phyloP scores from a whole-genome alignment of 2,113 vertebrate genomes.

The Engraulis encrasicolus region DNA sequence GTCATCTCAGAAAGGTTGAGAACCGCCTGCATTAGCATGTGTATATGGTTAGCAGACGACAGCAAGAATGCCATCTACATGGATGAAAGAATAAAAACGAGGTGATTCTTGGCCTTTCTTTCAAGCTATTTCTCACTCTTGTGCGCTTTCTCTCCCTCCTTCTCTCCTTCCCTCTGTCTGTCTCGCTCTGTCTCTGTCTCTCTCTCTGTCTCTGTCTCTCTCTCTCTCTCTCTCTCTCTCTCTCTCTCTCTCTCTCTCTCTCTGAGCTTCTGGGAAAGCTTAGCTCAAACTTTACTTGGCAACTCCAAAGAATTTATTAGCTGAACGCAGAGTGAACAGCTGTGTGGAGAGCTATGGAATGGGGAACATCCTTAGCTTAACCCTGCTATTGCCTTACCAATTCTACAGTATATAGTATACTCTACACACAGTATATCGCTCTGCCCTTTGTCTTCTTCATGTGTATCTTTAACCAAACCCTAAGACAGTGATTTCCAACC shows the following conservation, averaged over 20 bases:
- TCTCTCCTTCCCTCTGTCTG: not conserved
- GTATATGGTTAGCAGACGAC: not conserved
- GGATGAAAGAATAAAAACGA: not conserved
- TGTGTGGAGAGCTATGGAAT: not conserved
- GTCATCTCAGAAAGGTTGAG: too few relatives aligned
- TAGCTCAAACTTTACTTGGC: slow-evolving; percentile 34
- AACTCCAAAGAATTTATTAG: slow-evolving; percentile 56
- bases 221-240: not conserved
- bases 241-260: too few relatives aligned
- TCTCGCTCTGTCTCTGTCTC: too few relatives aligned
- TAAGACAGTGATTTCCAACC: too few relatives aligned
- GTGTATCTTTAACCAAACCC: slow-evolving; percentile 30
- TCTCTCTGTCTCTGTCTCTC: not conserved
- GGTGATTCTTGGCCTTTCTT: not conserved
- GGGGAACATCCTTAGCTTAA: not conserved
- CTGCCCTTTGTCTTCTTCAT: not conserved
- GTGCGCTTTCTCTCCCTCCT: not conserved
- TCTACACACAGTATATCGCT: not conserved
- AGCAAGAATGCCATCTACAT: not conserved
- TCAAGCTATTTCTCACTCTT: not conserved
- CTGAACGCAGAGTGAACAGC: slow-evolving; percentile 50
- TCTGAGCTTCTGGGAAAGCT: slow-evolving; percentile 35
- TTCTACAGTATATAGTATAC: not conserved
- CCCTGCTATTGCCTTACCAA: not conserved
- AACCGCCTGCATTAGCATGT: not conserved